phyloP scores from a whole-genome alignment of 1,140 invertebrate species.

The Capitella teleta region DNA sequence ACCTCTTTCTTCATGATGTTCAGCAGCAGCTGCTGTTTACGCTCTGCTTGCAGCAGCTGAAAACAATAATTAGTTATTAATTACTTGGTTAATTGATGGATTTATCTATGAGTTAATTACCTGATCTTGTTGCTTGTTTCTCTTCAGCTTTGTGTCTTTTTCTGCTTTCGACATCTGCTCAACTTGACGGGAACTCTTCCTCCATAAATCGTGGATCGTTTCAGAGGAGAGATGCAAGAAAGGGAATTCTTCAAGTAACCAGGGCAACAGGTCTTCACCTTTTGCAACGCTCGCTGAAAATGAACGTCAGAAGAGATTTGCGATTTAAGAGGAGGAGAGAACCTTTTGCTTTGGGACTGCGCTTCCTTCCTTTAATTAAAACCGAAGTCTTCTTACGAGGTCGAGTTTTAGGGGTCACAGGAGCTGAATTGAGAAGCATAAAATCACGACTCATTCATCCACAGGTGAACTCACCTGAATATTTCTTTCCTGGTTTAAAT shows the following conservation, averaged over 20 bases:
- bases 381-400: no score
- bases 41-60: slow-evolving; percentile 36
- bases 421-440: no score
- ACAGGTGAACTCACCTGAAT: no score
- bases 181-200: slow-evolving; percentile 30
- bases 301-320: no score
- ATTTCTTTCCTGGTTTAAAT: no score
- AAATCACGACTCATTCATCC: no score
- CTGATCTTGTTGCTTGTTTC: slow-evolving; percentile 28
- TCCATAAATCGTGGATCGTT: slow-evolving; percentile 39
- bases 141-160: slow-evolving; percentile 29
- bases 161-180: slow-evolving; percentile 31
- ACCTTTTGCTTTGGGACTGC: no score
- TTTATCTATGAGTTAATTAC: slow-evolving; percentile 4
- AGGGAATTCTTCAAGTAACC: slow-evolving; percentile 37
- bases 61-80: slow-evolving; percentile 7
- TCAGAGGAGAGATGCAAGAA: slow-evolving; percentile 34
- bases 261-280: slow-evolving; percentile 30
- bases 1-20: slow-evolving; percentile 38
- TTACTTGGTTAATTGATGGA: neutral
- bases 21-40: slow-evolving; percentile 31
- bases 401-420: no score
- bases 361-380: no score
- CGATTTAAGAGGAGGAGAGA: no score
- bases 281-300: no score